Base-by-base conservation (phyloP, 1,140 invertebrate genomes). In the Episyrphus balteatus region DNA sequence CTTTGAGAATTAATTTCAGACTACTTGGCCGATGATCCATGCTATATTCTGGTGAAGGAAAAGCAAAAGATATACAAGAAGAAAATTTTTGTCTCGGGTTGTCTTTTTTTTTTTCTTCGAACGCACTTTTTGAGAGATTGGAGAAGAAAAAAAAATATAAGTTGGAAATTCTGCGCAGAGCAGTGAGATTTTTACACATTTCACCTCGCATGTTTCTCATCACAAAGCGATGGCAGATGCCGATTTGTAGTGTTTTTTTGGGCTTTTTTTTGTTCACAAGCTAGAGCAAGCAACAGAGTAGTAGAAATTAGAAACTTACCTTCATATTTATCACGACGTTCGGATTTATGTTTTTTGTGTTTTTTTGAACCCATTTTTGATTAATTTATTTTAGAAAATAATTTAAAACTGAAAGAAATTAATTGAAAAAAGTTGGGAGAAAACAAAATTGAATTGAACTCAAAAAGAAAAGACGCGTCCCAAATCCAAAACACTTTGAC, bases 1-100 rank as follows among this genome's bases (percentile, higher is more conserved):
- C 85, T 70, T 89, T 90, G 17, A 91, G 61, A 41, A 90, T 88
- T 30, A 90, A 66, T 59, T 88, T 87, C 19, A 89, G 57, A 33
- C 75, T 75, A 32, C 74, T 73, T 26, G 80, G 79, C 50, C 80
- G 72, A 51, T 72, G 76, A 62, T 72, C 68, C 47, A 69, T 70
- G 46, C 68, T 68, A 51, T 69, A 74, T 44, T 72, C 69, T 51
- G 53, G 49, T 62, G 50, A 36, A 37, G 43, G 12, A 41, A 44
- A 15, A 7, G 40, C 45, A 34, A n/a, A n/a, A n/a, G n/a, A n/a
- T n/a, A n/a, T n/a, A n/a, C n/a, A n/a, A n/a, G n/a, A n/a, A n/a
- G n/a, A n/a, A n/a, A n/a, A n/a, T n/a, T n/a, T n/a, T n/a, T n/a
- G n/a, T n/a, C n/a, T n/a, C n/a, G n/a, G n/a, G n/a, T n/a, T n/a